Evolutionary conservation across 2,797 vertebrate species (phyloP), one percentile per base, ranked within the genome.

Genomic region (Rhodeus uyekii): DNA sequence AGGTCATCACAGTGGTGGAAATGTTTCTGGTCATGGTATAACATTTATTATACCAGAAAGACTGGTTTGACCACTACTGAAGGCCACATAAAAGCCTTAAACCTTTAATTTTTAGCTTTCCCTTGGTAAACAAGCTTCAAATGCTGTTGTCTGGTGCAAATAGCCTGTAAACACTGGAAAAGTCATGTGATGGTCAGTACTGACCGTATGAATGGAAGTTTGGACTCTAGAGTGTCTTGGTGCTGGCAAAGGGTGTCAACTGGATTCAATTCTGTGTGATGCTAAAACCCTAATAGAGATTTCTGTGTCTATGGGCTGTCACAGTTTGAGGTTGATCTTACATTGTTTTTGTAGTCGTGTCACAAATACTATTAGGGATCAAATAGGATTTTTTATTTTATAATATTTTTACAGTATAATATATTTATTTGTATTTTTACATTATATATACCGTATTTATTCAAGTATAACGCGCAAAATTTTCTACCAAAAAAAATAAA

Each of bases 1-100:
- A 67, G 72, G 46, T 67, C 71, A 76, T 18, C 24, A 48, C 60
- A 55, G 71, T 13, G 14, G 22, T 81, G 60, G 71, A 73, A 65
- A 39, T 67, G 60, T 14, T 81, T 5, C 53, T 48, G 68, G 69
- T 55, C n/a, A 8, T 39, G 27, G 61, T 58, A 65, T 18, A 39
- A 32, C 19, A 53, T 76, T 76, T 24, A 67, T 24, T 46, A 38
- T 32, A 36, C 27, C 72, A 32, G 80, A 42, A 39, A 65, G 46
- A 75, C 61, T 34, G 61, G 72, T 67, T 36, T 82, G 29, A 29
- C 46, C 71, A 64, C 39, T 48, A 24, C 6, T 1, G 10, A 73
- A 24, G 27, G 18, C 60, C 80, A 65, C 72, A 82, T 74, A 8
- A 82, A 65, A 50, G 46, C 18, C 8, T 58, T 60, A 69, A 44